Conservation (phyloP, 1,140 invertebrate genomes). For the Mactra quadrangularis region DNA sequence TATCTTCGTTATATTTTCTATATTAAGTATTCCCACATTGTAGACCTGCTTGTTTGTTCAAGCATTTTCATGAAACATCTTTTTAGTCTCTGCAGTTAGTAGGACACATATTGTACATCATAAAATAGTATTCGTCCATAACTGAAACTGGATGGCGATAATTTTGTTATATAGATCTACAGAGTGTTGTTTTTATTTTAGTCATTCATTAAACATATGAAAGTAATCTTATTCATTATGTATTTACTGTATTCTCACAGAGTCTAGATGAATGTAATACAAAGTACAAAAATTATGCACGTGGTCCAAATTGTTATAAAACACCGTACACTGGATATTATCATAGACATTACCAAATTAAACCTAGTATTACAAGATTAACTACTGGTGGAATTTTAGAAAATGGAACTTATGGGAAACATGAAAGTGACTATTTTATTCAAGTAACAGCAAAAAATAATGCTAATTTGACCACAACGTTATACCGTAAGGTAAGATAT, state of each 20-base stretch:
- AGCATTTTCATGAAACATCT: too few relatives aligned
- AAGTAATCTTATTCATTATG: too few relatives aligned
- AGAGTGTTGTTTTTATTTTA: too few relatives aligned
- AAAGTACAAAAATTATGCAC: conserved; percentile 1
- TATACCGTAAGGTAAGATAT: conserved; percentile 30
- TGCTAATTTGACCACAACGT: conserved; percentile 12
- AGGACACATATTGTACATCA: too few relatives aligned
- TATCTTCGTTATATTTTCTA: too few relatives aligned
- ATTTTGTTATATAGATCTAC: too few relatives aligned
- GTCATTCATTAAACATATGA: too few relatives aligned
- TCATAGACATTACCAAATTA: conserved; percentile 25
- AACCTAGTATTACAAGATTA: not conserved
- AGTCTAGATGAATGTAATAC: not conserved
- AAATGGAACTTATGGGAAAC: not conserved
- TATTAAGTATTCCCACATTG: too few relatives aligned
- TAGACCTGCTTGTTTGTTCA: too few relatives aligned
- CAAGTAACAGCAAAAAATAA: conserved; percentile 39
- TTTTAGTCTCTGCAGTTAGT: too few relatives aligned
- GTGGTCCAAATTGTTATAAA: conserved; percentile 40
- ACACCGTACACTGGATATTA: conserved; percentile 37
- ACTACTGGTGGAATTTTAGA: conserved; percentile 2
- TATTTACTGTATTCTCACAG: not conserved
- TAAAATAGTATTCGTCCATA: too few relatives aligned
- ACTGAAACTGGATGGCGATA: too few relatives aligned
- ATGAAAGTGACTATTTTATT: conserved; percentile 38